A percentile compares a stretch with the other conserved stretches of the same genome.
These are phyloP conservation scores for Sinohyriopsis cumingii DNA, from an alignment of 2,888 invertebrate species.

Conservation along the genomic window DNA sequence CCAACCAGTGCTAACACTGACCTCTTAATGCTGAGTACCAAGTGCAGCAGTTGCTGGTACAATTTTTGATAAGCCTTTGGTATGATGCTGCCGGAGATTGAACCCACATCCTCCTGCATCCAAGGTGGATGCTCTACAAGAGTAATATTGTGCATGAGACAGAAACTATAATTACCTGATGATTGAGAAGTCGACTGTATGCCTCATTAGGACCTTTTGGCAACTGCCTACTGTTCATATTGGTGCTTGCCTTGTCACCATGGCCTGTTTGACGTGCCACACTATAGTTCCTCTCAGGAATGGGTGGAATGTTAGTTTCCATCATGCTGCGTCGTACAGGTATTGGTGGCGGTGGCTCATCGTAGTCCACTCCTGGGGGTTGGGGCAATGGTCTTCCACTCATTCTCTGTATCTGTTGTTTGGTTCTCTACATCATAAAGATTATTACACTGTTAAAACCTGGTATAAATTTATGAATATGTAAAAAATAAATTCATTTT, in stretches of 20 bases:
- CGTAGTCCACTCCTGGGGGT: constrained; percentile 5
- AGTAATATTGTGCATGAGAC: too few relatives aligned
- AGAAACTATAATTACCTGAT: constrained; percentile 30
- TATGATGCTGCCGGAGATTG: too few relatives aligned
- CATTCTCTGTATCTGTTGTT: constrained; percentile 2
- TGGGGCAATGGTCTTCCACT: constrained; percentile 20
- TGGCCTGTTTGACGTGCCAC: constrained; percentile 2
- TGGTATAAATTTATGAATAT: too few relatives aligned
- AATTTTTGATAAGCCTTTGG: too few relatives aligned
- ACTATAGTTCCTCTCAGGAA: constrained; percentile 46
- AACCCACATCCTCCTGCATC: too few relatives aligned
- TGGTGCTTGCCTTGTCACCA: constrained; percentile 1
- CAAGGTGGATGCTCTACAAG: too few relatives aligned
- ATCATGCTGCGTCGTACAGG: neutral
- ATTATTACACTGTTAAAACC: too few relatives aligned
- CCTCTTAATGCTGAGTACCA: too few relatives aligned
- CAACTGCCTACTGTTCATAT: constrained; percentile 32
- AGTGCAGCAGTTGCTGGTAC: too few relatives aligned
- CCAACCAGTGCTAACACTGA: too few relatives aligned
- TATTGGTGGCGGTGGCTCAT: neutral
- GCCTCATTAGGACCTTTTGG: constrained; percentile 44
- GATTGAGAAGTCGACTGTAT: constrained; percentile 40
- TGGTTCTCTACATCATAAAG: too few relatives aligned
- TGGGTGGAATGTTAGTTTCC: constrained; percentile 18
- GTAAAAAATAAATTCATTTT: too few relatives aligned